A percentile compares a stretch with the other conserved stretches of the same genome.
phyloP scores from a whole-genome alignment of 2,888 invertebrate species.

The Therioaphis trifolii region DNA sequence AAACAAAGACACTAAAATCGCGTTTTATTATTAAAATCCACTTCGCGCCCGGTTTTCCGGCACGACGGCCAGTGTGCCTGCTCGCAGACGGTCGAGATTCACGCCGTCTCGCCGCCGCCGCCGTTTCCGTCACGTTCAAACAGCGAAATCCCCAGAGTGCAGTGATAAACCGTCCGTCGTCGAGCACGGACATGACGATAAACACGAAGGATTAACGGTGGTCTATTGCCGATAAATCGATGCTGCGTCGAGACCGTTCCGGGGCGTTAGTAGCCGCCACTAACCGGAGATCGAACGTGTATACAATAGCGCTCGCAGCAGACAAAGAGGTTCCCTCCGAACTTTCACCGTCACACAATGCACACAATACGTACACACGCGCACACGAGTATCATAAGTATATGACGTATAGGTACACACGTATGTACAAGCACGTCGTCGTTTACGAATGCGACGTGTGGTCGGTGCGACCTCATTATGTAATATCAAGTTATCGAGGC shows the following conservation, averaged over 20 bases:
- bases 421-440: too few relatives aligned
- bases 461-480: too few relatives aligned
- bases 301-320: too few relatives aligned
- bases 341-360: too few relatives aligned
- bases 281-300: too few relatives aligned
- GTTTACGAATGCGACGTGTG: too few relatives aligned
- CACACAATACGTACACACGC: too few relatives aligned
- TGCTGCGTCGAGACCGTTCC: neutral
- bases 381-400: too few relatives aligned
- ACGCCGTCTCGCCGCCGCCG: neutral
- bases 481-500: too few relatives aligned
- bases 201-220: neutral
- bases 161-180: neutral
- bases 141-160: neutral
- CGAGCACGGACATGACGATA: neutral
- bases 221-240: neutral
- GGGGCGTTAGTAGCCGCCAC: neutral
- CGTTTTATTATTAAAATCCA: conserved; percentile 6
- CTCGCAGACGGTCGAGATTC: neutral
- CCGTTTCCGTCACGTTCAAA: neutral
- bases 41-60: too few relatives aligned
- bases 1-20: neutral
- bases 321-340: too few relatives aligned
- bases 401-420: too few relatives aligned
- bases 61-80: neutral